Conservation (phyloP, 1,140 invertebrate species). For the Carcinoscorpius rotundicauda region DNA sequence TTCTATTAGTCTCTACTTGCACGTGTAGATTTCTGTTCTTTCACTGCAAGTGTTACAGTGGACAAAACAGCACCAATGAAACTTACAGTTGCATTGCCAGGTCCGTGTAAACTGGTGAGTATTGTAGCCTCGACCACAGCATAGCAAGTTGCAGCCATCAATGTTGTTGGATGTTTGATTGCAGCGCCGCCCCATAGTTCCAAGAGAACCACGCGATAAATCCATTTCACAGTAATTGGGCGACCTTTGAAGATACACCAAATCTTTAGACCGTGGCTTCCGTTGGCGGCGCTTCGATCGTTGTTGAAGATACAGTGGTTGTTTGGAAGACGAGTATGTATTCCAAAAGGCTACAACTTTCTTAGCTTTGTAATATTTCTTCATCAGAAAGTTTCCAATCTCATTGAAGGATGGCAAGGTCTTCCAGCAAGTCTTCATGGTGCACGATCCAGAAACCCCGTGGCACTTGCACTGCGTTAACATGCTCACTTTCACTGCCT, state of each 20-base stretch:
- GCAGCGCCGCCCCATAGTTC: slow-evolving; percentile 45
- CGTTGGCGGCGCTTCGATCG: slow-evolving; percentile 8
- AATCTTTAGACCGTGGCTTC: slow-evolving; percentile 59
- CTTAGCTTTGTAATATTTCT: slow-evolving; percentile 34
- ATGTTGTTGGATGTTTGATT: slow-evolving; percentile 49
- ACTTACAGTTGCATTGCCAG: slow-evolving; percentile 45
- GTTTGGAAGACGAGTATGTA: background rate
- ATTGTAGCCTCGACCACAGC: slow-evolving; percentile 42
- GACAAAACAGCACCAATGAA: slow-evolving; percentile 50
- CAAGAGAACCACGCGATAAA: slow-evolving; percentile 28
- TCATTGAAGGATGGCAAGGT: slow-evolving; percentile 48
- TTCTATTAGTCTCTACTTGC: slow-evolving; percentile 33
- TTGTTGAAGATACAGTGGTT: slow-evolving; percentile 9
- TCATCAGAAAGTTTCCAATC: slow-evolving; percentile 33
- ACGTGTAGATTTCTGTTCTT: slow-evolving; percentile 41
- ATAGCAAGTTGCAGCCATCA: slow-evolving; percentile 48
- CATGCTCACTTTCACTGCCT: slow-evolving; percentile 72
- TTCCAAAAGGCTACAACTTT: slow-evolving; percentile 12
- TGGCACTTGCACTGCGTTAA: slow-evolving; percentile 90
- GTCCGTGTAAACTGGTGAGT: slow-evolving; percentile 22
- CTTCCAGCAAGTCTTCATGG: slow-evolving; percentile 84
- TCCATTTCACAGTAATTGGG: slow-evolving; percentile 83
- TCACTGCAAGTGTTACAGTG: slow-evolving; percentile 46
- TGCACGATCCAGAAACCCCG: slow-evolving; percentile 90
- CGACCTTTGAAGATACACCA: slow-evolving; percentile 77